Evolutionary conservation across 2,113 vertebrate species (phyloP).

Genomic region (Gobiocypris rarus): DNA sequence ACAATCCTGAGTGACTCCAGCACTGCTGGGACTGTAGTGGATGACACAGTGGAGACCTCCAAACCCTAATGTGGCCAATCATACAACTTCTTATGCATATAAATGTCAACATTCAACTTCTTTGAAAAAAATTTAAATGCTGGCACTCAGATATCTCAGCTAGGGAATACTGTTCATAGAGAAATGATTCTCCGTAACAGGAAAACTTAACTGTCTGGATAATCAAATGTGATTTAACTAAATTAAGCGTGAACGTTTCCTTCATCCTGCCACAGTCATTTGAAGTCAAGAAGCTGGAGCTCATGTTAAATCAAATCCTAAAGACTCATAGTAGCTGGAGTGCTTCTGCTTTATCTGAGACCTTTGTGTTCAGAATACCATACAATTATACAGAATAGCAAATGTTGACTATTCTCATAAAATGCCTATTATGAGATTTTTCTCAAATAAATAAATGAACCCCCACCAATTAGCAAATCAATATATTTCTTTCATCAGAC

Average conservation of each 20-base stretch:
- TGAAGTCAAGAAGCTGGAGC: constrained; percentile 19
- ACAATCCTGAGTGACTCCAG: constrained; percentile 1
- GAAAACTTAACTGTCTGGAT: constrained; percentile 24
- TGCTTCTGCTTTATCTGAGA: not conserved
- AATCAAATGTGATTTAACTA: constrained; percentile 40
- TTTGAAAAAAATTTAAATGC: not conserved
- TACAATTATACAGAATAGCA: not conserved
- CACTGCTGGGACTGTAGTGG: not conserved
- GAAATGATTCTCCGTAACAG: constrained; percentile 9
- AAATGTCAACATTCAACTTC: not conserved
- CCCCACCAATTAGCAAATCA: too few relatives aligned
- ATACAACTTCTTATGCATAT: not conserved
- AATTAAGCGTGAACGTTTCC: constrained; percentile 37
- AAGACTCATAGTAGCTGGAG: constrained; percentile 30
- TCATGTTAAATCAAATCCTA: constrained; percentile 10
- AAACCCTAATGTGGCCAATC: not conserved
- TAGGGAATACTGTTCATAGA: not conserved
- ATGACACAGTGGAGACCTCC: not conserved
- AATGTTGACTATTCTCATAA: not conserved
- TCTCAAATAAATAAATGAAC: not conserved
- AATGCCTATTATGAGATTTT: not conserved
- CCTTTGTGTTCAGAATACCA: not conserved
- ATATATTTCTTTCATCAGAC: too few relatives aligned
- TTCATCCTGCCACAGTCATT: constrained; percentile 35
- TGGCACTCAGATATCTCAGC: not conserved